Evolutionary conservation across 2,113 vertebrate genomes (phyloP), one percentile per base, ranked within the genome.

Genomic region (Rynchops niger): DNA sequence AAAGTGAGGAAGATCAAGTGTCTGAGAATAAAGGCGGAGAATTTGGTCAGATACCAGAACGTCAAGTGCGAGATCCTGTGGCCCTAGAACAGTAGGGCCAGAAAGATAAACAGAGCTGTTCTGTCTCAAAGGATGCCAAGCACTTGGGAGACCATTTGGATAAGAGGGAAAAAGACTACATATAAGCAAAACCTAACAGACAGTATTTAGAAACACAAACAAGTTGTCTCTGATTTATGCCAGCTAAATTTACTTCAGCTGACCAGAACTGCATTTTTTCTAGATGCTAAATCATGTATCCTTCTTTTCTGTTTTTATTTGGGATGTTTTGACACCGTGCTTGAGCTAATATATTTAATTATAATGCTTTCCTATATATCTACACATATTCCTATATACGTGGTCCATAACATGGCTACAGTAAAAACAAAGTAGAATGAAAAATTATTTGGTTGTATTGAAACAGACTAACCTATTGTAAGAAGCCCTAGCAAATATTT

Each of bases 401-500:
- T 78, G 52, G 38, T 53, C 59, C 21, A 9, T 81, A 90, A 66
- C 0, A 6, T 30, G 19, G 38, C 69, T 72, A 23, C 1, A 2
- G 69, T 66, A 88, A 90, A 90, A 94, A 80, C 47, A 71, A 89
- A 84, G 25, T 27, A 93, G 61, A 82, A 71, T 20, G 36, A 82
- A 82, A 93, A 93, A 29, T 19, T 69, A 80, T 43, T 38, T 72
- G 13, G 27, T 62, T 93, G 43, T 73, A 45, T 49, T 66, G 50
- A 91, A 96, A 82, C 21, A 87, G 26, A 61, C 50, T 79, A 66
- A 63, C 40, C 80, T 82, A 91, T 87, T 82, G 78, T 80, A 79
- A 94, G 86, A 76, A 92, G 83, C 5, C 27, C 38, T 6, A 72
- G 76, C 29, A 85, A 94, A 36, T 91, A 95, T 94, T 91, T 95